Percentiles rank a stretch among this genome's conserved stretches.
Conservation (phyloP, 23 tunicate genomes). For the Botrylloides violaceus region DNA sequence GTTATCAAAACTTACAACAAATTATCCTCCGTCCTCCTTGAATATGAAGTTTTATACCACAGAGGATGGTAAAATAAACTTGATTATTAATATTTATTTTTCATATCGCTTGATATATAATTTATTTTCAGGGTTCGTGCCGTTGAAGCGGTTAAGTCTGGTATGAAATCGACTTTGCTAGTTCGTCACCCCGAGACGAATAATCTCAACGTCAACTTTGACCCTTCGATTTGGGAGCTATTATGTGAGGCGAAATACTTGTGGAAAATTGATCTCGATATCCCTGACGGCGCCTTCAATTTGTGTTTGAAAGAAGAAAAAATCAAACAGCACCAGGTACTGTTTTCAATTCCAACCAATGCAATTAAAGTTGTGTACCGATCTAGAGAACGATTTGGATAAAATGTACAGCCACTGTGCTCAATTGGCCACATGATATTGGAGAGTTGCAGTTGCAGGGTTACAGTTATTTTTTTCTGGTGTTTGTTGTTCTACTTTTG, state of each 20-base stretch:
- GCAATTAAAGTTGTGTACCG: too few relatives aligned
- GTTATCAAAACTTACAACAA: conserved; percentile 84
- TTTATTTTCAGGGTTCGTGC: conserved; percentile 67
- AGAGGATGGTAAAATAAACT: conserved; percentile 66
- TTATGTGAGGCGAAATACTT: conserved; percentile 82
- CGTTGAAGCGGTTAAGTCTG: conserved; percentile 64
- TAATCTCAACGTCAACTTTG: conserved; percentile 76
- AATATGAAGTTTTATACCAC: conserved; percentile 95
- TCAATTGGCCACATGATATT: too few relatives aligned
- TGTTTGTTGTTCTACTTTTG: too few relatives aligned
- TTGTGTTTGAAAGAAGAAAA: conserved; percentile 86
- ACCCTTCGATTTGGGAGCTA: conserved; percentile 86
- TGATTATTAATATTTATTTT: not conserved
- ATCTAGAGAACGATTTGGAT: too few relatives aligned
- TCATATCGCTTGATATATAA: not conserved
- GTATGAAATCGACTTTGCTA: conserved; percentile 62
- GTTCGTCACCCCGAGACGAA: conserved; percentile 73
- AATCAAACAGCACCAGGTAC: conserved; percentile 54
- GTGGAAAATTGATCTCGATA: conserved; percentile 80
- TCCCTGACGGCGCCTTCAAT: conserved; percentile 84
- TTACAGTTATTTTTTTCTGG: too few relatives aligned
- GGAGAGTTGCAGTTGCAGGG: too few relatives aligned
- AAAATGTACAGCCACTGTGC: too few relatives aligned
- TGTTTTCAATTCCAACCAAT: too few relatives aligned
- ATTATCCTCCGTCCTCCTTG: conserved; percentile 81